Evolutionary conservation across 1,140 invertebrate species (phyloP), one percentile per base, ranked within the genome.

Genomic region (Drosophila orena): DNA sequence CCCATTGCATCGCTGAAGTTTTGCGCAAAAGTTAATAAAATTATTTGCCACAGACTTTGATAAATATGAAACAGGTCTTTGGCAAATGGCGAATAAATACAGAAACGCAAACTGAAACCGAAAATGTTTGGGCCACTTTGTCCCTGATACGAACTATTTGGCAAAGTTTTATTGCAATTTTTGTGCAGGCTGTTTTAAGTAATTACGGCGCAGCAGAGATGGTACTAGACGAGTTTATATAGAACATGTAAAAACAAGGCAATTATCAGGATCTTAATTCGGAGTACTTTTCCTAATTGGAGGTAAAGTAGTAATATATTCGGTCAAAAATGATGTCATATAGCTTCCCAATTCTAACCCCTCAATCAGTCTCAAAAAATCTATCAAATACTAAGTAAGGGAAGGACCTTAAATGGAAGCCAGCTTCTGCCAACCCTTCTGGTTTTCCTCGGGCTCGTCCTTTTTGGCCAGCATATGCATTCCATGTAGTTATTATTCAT

Each of bases 41-140:
- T 88, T 88, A 88, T 88, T 88, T 88, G 84, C 84, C 84, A 89
- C 84, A 79, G 84, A 88, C 84, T 59, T 88, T 88, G 84, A 88
- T 88, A 88, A 88, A 88, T 80, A 88, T 89, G 84, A 88, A 81
- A 79, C 76, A 79, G 79, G 75, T 76, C 65, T 30, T 42, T 76
- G 38, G 64, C 52, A 68, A 76, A 68, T 83, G 61, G 66, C 71
- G 68, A 79, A 88, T 79, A 89, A 79, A 89, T 77, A 88, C 60
- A 79, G 65, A 56, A 76, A 68, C 34, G 56, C 37, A 57, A 35
- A 17, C 22, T 42, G 24, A 54, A 24, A 17, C 17, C 0, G 17
- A 17, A 17, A 17, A 34, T n/a, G 37, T 38, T 52, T 40, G 34
- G 20, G 42, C 50, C 30, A 30, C 30, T 56, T 69, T 70, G 66